These are phyloP conservation scores for Campaea margaritaria DNA, from an alignment of 2,888 invertebrate species.

Conservation along the genomic window DNA sequence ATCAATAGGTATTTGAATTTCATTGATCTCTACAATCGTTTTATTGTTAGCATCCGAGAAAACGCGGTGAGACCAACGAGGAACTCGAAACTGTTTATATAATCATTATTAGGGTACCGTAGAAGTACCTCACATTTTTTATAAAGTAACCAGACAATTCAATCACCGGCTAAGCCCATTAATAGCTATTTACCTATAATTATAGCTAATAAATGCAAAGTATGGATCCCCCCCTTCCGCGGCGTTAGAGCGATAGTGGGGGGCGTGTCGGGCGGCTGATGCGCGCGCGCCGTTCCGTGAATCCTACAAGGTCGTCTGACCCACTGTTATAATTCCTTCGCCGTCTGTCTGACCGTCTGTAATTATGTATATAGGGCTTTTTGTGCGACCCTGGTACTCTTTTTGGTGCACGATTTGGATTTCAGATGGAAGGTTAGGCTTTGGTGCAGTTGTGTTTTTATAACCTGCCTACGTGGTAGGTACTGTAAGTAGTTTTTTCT, in stretches of 20 bases:
- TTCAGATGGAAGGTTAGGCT: slow-evolving; percentile 13
- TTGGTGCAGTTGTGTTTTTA: too few species aligned
- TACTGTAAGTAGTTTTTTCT: too few species aligned
- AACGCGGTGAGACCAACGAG: neutral
- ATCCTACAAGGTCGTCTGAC: slow-evolving; percentile 70
- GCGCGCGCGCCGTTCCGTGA: slow-evolving; percentile 67
- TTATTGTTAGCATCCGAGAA: neutral
- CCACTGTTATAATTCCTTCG: slow-evolving; percentile 64
- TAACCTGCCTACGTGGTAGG: too few species aligned
- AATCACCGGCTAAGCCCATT: slow-evolving; percentile 13
- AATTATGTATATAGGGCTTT: slow-evolving; percentile 45
- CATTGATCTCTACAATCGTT: slow-evolving; percentile 9
- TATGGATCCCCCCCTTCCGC: slow-evolving; percentile 25
- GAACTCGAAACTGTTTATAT: neutral
- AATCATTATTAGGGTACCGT: neutral
- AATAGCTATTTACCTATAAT: slow-evolving; percentile 24
- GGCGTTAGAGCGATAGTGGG: slow-evolving; percentile 30
- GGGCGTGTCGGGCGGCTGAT: slow-evolving; percentile 61
- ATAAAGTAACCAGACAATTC: slow-evolving; percentile 5
- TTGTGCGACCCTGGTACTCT: slow-evolving; percentile 31
- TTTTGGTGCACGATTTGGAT: slow-evolving; percentile 25
- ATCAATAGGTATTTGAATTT: slow-evolving; percentile 12
- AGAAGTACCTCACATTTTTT: neutral
- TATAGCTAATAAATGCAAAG: slow-evolving; percentile 25
- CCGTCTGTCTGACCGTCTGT: slow-evolving; percentile 44